Percentiles rank a stretch among this genome's conserved stretches.
Evolutionary conservation across 2,113 vertebrate species (phyloP).

Genomic region (Apaloderma vittatum): DNA sequence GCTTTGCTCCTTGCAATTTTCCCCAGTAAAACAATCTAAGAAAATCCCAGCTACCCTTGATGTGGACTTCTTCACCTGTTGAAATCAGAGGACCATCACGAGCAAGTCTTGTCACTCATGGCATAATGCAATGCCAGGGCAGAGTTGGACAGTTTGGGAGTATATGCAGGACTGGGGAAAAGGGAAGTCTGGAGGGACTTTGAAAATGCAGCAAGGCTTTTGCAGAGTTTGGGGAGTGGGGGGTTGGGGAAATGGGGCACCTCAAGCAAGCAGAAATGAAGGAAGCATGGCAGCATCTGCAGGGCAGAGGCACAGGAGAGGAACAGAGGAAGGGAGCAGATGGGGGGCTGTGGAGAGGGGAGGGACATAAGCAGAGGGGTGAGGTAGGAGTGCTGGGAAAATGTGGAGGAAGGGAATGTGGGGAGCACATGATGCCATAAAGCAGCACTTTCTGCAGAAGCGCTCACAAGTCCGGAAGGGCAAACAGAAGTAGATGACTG

Average conservation of each 20-base stretch:
- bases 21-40: neutral
- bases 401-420: neutral
- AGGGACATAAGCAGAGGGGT: neutral
- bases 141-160: neutral
- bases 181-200: neutral
- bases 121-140: neutral
- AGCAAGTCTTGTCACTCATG: neutral
- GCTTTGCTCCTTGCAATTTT: neutral
- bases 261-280: neutral
- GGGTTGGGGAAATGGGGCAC: neutral
- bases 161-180: accelerated
- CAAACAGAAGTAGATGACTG: neutral
- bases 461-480: neutral
- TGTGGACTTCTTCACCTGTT: neutral
- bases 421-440: constrained; percentile 40
- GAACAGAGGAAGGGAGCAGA: neutral
- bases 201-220: neutral
- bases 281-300: neutral
- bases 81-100: neutral
- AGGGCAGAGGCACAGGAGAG: accelerated
- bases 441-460: neutral
- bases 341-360: neutral
- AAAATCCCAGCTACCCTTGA: neutral
- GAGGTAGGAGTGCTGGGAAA: neutral
- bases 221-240: neutral